Base-by-base conservation (phyloP, 2,797 vertebrate species). In the Phoeniculus purpureus region DNA sequence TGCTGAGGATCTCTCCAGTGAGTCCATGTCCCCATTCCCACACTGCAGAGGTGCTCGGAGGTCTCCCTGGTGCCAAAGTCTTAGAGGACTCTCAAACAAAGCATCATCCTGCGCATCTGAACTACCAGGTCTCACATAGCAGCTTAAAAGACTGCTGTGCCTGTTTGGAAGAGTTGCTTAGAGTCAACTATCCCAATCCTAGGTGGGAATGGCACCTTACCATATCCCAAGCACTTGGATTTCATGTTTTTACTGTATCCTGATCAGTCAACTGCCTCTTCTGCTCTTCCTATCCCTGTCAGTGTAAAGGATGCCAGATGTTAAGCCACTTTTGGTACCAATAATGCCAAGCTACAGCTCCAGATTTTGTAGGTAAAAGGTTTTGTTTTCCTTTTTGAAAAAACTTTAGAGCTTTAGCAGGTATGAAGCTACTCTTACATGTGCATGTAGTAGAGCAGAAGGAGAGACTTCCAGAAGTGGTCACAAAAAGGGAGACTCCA, bases 401-500 rank as follows among this genome's bases (percentile, higher is more conserved):
- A 29, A 68, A 52, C 10, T 52, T 76, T 6, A 62, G 56, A 40
- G n/a, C 12, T 51, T 51, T 34, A 31, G 29, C 18, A 55, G 32
- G 10, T 37, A 60, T 47, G 65, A 80, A 75, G 31, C 40, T 27
- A 52, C 52, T 59, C 32, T 40, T 79, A 43, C 18, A 21, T 37
- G 43, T 40, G 55, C 25, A 85, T 43, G 16, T 43, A 43, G 43
- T 43, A 43, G 43, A 16, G 43, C 43, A 43, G 2, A 78, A 65
- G 81, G 51, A 82, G 23, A 70, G 22, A 32, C 52, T 75, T 89
- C 66, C 60, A 89, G 64, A 85, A 90, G 34, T 19, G 56, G 79
- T 85, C 55, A 71, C 64, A 75, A 67, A 81, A 90, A 92, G 70
- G 86, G 84, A 94, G 62, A 90, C 71, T 82, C 91, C 81, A 92